Base-by-base conservation (phyloP, 2,797 vertebrate genomes). In the Holocentrus rufus region DNA sequence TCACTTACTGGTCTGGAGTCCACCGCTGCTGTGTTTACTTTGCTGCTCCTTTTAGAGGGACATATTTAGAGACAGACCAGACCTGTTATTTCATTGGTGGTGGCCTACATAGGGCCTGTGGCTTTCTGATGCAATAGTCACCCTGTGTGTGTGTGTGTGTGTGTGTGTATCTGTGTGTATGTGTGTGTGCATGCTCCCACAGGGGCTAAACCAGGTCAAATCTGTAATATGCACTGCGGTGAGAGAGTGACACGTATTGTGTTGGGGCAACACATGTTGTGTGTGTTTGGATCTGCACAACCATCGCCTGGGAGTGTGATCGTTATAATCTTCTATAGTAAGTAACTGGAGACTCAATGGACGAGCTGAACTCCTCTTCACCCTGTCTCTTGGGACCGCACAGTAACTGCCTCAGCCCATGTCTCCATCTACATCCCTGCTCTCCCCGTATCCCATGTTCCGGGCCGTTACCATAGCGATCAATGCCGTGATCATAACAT, bases 21-120 rank as follows among this genome's bases (percentile, higher is more conserved):
- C 56, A 71, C 82, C 62, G 22, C 77, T 72, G 75, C 56, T 74
- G 44, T 90, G 88, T 94, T 94, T 92, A 92, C 87, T 91, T 88
- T 91, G 82, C 84, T 79, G 83, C 88, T 91, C 67, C 57, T 93
- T 94, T 92, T 90, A 92, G 92, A 92, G 69, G 61, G 89, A 91
- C 88, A 65, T 73, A 92, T 92, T 95, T 94, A 93, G 82, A 92
- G 86, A 75, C 13, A 42, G 75, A 88, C 55, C 82, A 92, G 88
- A 88, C 92, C 93, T 93, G 92, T 93, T 92, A 93, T 94, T 94
- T 93, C 76, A 89, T 80, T 85, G 87, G 83, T 74, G 64, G 82
- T 85, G 88, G 82, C 79, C 39, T 60, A 85, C 85, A 79, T 65
- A 20, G 56, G 82, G 79, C 76, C 84, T 81, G 83, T 72, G 89